A percentile compares a stretch with the other conserved stretches of the same genome.
Conservation (phyloP, 2,113 vertebrate genomes). For the Hipposideros armiger region DNA sequence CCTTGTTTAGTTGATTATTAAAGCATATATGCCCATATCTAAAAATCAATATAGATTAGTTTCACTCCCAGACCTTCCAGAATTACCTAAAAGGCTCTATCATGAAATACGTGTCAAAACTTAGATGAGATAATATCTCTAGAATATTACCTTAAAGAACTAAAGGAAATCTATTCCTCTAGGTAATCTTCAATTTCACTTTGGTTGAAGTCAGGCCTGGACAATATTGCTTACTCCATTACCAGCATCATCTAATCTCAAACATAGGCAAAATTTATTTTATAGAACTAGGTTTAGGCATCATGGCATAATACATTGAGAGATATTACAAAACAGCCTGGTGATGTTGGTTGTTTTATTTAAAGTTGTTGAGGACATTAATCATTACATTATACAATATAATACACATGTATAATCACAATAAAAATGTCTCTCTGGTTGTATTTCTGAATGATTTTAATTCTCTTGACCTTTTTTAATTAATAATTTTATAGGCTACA, state of each 20-base stretch:
- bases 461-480: not conserved
- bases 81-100: slow-evolving; percentile 17
- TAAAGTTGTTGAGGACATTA: not conserved
- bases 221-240: not conserved
- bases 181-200: not conserved
- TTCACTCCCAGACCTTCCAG: not conserved
- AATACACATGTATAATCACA: not conserved
- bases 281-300: not conserved
- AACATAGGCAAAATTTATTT: not conserved
- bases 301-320: slow-evolving; percentile 22
- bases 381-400: not conserved
- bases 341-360: not conserved
- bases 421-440: not conserved
- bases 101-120: not conserved
- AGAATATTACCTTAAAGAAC: slow-evolving; percentile 28
- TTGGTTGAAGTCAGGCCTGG: not conserved
- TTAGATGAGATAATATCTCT: not conserved
- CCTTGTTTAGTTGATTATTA: not conserved
- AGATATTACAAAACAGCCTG: not conserved
- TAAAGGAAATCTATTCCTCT: not conserved
- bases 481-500: not conserved
- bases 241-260: not conserved
- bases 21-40: not conserved
- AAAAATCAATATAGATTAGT: not conserved
- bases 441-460: slow-evolving; percentile 11